Evolutionary conservation across 2,888 invertebrate species (phyloP).

Genomic region (Melangyna quadrimaculata): DNA sequence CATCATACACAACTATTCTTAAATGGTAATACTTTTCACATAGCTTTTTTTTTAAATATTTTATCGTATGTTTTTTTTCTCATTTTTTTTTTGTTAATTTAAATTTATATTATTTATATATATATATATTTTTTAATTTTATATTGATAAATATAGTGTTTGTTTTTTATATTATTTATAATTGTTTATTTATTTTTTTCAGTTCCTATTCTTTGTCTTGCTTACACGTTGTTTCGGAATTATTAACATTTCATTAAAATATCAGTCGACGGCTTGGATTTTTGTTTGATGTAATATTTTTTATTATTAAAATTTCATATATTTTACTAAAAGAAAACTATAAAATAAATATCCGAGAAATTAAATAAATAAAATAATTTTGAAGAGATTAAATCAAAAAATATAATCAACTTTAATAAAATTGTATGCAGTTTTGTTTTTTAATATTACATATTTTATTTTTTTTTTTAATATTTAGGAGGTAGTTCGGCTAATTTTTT

Average conservation of each 20-base stretch:
- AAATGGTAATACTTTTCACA: conserved; percentile 69
- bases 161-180: conserved; percentile 34
- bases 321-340: conserved; percentile 6
- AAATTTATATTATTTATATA: conserved; percentile 10
- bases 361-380: conserved; percentile 32
- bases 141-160: conserved; percentile 51
- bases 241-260: conserved; percentile 76
- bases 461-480: conserved; percentile 49
- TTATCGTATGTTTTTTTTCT: conserved; percentile 22
- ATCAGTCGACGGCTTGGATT: conserved; percentile 78
- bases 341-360: neutral
- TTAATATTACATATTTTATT: too few relatives aligned
- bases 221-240: conserved; percentile 72
- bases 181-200: conserved; percentile 45
- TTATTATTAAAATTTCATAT: conserved; percentile 16
- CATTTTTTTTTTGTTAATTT: neutral
- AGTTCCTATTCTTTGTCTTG: conserved; percentile 72
- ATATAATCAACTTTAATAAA: neutral
- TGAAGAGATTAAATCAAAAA: conserved; percentile 10
- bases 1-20: conserved; percentile 61
- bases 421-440: conserved; percentile 16
- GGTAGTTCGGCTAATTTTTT: conserved; percentile 68
- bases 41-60: conserved; percentile 58
- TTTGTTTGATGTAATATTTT: conserved; percentile 40
- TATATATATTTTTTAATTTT: conserved; percentile 16